Conservation (phyloP, 2,113 vertebrate species). For the Cettia cetti region DNA sequence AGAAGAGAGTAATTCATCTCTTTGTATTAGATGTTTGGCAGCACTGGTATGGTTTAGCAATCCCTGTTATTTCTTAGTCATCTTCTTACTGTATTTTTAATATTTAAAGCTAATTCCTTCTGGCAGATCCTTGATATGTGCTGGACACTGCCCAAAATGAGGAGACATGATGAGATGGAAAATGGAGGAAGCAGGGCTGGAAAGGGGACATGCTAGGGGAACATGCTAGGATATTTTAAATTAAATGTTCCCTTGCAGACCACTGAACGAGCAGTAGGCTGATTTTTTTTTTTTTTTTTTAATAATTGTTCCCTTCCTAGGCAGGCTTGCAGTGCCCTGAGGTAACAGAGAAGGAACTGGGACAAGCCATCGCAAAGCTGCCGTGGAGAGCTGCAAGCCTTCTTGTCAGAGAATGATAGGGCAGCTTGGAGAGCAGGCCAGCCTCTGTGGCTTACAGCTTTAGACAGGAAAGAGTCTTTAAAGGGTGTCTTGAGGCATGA, state of each 20-base stretch:
- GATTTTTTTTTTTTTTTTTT: background rate
- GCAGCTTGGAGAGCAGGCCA: background rate
- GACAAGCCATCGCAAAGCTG: background rate
- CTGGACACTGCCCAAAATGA: background rate
- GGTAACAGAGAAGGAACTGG: background rate
- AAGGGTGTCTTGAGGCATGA: background rate
- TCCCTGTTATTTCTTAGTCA: background rate
- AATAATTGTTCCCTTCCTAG: background rate
- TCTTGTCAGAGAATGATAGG: background rate
- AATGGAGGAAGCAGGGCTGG: background rate
- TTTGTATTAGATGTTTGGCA: background rate
- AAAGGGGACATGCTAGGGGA: background rate
- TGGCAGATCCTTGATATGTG: background rate
- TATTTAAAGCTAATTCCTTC: background rate
- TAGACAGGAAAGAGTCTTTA: background rate
- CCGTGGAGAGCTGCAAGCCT: background rate
- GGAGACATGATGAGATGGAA: background rate
- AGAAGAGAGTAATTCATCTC: background rate
- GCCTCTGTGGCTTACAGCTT: background rate
- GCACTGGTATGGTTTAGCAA: background rate
- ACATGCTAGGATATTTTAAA: background rate
- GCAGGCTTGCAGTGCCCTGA: background rate
- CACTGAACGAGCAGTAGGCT: background rate
- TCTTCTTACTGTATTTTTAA: background rate
- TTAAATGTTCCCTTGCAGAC: background rate